These are phyloP conservation scores for Callinectes sapidus DNA, from an alignment of 2,888 invertebrate genomes.

Conservation along the genomic window DNA sequence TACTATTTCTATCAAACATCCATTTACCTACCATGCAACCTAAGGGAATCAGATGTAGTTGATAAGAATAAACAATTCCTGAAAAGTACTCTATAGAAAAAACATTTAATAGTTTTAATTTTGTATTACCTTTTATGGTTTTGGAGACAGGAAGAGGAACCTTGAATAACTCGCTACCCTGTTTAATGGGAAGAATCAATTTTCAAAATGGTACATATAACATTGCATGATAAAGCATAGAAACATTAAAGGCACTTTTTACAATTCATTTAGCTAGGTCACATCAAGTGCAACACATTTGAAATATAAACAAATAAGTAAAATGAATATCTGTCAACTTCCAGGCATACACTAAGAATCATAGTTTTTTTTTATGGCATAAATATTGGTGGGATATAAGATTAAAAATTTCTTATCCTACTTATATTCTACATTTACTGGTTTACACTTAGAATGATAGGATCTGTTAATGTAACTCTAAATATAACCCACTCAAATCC, in stretches of 20 bases:
- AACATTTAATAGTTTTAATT: not conserved
- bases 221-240: not conserved
- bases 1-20: too few species aligned
- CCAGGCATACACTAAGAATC: not conserved
- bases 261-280: not conserved
- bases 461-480: not conserved
- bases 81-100: not conserved
- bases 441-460: not conserved
- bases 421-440: not conserved
- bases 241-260: not conserved
- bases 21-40: not conserved
- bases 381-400: not conserved
- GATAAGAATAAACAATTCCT: not conserved
- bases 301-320: too few species aligned
- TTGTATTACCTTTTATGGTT: constrained; percentile 36
- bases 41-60: not conserved
- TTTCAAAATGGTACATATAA: not conserved
- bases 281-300: too few species aligned
- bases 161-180: constrained; percentile 50
- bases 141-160: constrained; percentile 59
- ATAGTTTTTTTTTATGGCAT: not conserved
- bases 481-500: not conserved
- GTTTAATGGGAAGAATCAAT: constrained; percentile 14
- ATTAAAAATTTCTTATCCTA: not conserved
- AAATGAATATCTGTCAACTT: too few species aligned